Base-by-base conservation (phyloP, 2,113 vertebrate species). In the Phalacrocorax pelagicus region DNA sequence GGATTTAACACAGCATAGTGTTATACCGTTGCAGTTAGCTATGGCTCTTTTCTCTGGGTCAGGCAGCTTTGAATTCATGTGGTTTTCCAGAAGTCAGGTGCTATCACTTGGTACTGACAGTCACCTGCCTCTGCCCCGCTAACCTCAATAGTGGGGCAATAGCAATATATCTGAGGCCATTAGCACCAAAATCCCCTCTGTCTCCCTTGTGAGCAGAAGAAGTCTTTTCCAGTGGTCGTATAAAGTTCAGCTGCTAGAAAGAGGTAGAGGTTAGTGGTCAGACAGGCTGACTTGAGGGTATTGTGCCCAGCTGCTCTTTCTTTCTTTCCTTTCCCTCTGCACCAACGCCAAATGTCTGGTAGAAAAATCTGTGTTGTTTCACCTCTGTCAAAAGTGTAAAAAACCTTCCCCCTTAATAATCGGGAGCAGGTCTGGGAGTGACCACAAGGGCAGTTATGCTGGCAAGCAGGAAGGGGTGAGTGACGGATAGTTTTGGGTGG, bases 91-190 rank as follows among this genome's bases (percentile, higher is more conserved):
- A 54, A 24, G 12, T 46, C 59, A 67, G 36, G 17, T 42, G 20
- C 12, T 12, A 2, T n/a, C 32, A 17, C 29, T 74, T 36, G 44
- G 59, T 30, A 2, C 58, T 44, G 30, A 4, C 7, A 55, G 30
- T 38, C 55, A 42, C 59, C 67, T 55, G 59, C 47, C 55, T 63
- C 73, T 85, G 72, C 18, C 65, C 61, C 12, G 7, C 42, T 59
- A 23, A 38, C 65, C 32, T 44, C 54, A 27, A 0, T 0, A 51
- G n/a, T 13, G 46, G 24, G 26, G 15, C 20, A 87, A 12, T 0
- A 49, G 44, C 30, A 23, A 6, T 8, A 6, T 2, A 23, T 14
- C 40, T 3, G 6, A 14, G 20, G 52, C 9, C 4, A 34, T 72
- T 57, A 86, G 58, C 44, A 71, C 30, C 36, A 54, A 61, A 40